Conservation (phyloP, 1,140 invertebrate genomes). For the Saccostrea cuccullata region DNA sequence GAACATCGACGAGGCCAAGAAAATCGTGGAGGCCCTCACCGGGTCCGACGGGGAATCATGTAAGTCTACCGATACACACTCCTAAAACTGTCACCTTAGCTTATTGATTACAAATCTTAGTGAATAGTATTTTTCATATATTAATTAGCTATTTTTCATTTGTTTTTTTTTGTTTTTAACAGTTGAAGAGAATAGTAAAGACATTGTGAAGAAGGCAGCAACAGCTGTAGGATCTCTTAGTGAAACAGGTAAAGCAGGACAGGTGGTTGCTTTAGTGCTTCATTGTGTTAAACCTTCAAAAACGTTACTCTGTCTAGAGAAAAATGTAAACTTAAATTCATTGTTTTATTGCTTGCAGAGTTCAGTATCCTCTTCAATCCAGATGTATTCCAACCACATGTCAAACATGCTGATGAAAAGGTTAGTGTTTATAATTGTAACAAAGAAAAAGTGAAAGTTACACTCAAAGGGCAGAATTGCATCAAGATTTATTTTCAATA, state of each 20-base stretch:
- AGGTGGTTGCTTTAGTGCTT: background rate
- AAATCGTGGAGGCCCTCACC: conserved; percentile 92
- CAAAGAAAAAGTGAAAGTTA: too few species aligned
- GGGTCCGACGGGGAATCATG: conserved; percentile 78
- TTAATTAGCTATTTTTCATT: too few species aligned
- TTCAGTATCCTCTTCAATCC: conserved; percentile 99
- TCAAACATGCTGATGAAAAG: conserved; percentile 88
- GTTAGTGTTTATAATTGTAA: conserved; percentile 60
- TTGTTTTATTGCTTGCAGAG: conserved; percentile 81
- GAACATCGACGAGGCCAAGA: conserved; percentile 91
- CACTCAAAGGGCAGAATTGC: too few species aligned
- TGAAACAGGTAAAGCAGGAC: conserved; percentile 77
- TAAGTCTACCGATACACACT: conserved; percentile 39
- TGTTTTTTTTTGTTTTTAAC: conserved; percentile 55
- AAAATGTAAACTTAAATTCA: background rate
- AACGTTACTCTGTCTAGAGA: too few species aligned
- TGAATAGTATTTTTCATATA: too few species aligned
- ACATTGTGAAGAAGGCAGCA: conserved; percentile 93
- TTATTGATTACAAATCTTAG: background rate
- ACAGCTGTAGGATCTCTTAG: conserved; percentile 92
- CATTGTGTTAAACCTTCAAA: background rate
- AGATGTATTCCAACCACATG: conserved; percentile 96
- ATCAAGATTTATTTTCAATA: too few species aligned
- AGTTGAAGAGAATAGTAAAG: conserved; percentile 92
- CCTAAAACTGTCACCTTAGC: too few species aligned